Evolutionary conservation across 2,888 invertebrate genomes (phyloP), one percentile per base, ranked within the genome.

Genomic region (Polydrusus pterygomalis): DNA sequence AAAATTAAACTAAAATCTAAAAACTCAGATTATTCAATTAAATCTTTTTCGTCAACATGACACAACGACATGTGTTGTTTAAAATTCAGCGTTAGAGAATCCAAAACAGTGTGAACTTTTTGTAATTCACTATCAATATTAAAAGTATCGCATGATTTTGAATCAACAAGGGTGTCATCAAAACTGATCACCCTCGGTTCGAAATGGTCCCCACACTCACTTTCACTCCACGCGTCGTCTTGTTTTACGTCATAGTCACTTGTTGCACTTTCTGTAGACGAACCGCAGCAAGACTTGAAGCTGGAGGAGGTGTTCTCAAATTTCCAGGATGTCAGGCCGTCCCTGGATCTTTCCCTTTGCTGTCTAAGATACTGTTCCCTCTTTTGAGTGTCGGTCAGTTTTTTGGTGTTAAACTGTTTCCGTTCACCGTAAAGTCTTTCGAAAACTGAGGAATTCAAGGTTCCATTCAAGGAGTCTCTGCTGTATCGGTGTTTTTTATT

Each of bases 341-440:
- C 20, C 45, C 38, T 74, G 20, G 34, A 20, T 9, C 40, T 18
- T 18, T 71, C 72, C 6, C 72, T 13, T 60, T 63, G 71, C 13
- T 58, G 43, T 13, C 38, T 51, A 1, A 72, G 38, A 15, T 72
- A 68, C 6, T 63, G n/a, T 15, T 65, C 67, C 18, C 75, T 58
- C 34, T 68, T 68, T 40, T 76, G 68, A 20, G 38, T 62, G 25
- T 72, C 76, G 7, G 72, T 68, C 6, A 72, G 20, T 34, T 68
- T 67, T 18, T 76, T 72, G 17, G 34, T 54, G 20, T 72, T 72
- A 7, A 62, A 10, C 30, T 76, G 76, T 34, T 69, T 76, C 20
- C 72, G 40, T 25, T 76, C 54, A 11, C 56, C 67, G 38, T 76
- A 72, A 0, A 76, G 40, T 62, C 76, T 51, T 30, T 76, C 76